These are phyloP conservation scores for Saxidomus purpurata DNA, from an alignment of 1,140 invertebrate species.

Conservation along the genomic window DNA sequence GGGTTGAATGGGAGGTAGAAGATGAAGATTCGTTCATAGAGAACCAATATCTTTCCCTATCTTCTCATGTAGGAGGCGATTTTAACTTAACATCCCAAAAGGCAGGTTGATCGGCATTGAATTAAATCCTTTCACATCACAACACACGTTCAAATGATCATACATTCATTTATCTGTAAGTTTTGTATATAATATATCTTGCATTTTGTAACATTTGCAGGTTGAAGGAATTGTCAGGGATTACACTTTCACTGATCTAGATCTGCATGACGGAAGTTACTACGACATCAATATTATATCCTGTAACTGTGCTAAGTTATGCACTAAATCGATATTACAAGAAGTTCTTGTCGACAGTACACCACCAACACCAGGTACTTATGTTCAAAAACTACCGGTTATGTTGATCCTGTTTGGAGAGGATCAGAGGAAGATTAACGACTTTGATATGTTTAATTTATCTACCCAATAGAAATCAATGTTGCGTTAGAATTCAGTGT, in stretches of 20 bases:
- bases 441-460: no score
- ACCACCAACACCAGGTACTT: conserved; percentile 31
- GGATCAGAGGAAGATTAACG: no score
- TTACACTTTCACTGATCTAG: conserved; percentile 37
- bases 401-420: no score
- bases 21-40: conserved; percentile 45
- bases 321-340: background rate
- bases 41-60: conserved; percentile 41
- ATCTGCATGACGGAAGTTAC: conserved; percentile 56
- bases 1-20: conserved; percentile 22
- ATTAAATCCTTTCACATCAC: no score
- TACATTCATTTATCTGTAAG: background rate
- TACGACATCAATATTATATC: conserved; percentile 29
- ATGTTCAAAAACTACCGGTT: background rate
- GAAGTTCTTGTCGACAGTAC: conserved; percentile 44
- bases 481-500: no score
- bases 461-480: no score
- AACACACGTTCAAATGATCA: no score
- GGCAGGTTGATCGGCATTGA: no score
- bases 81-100: conserved; percentile 43
- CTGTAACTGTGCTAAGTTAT: conserved; percentile 50
- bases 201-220: background rate
- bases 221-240: conserved; percentile 39
- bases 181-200: no score
- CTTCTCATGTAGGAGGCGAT: conserved; percentile 52